Evolutionary conservation across 2,113 vertebrate genomes (phyloP).

Genomic region (Malurus alboscapulatus): DNA sequence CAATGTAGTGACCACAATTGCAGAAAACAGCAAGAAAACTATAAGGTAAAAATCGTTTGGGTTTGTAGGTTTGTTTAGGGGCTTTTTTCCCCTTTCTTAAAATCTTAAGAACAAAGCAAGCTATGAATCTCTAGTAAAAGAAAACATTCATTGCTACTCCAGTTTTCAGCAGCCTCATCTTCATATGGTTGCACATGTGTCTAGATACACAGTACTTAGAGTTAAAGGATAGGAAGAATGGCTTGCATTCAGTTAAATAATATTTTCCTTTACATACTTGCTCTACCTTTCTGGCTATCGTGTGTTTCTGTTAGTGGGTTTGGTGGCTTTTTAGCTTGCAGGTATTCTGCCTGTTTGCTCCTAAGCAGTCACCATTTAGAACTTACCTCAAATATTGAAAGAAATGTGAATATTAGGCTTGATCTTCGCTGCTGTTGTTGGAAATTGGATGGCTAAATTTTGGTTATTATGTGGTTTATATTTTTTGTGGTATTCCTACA

Average conservation of each 20-base stretch:
- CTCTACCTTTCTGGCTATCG: neutral
- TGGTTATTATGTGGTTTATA: neutral
- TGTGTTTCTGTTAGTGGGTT: neutral
- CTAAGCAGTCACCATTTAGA: neutral
- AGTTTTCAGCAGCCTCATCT: neutral
- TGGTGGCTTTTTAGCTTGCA: neutral
- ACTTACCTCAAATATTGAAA: neutral
- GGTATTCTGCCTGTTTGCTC: neutral
- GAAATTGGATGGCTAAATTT: neutral
- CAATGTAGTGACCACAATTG: constrained; percentile 89
- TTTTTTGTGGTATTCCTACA: constrained; percentile 49
- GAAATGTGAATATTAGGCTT: neutral
- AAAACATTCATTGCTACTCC: neutral
- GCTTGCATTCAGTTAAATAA: neutral
- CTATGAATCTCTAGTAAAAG: neutral
- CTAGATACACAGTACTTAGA: neutral
- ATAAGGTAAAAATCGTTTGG: constrained; percentile 73
- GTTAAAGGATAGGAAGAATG: neutral
- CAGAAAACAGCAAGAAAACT: constrained; percentile 86
- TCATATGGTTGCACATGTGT: neutral
- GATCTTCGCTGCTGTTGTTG: neutral
- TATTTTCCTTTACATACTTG: neutral
- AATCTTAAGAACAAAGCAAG: neutral
- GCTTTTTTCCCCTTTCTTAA: neutral
- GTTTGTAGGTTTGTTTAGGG: neutral